Percentiles rank a stretch among this genome's conserved stretches.
These are phyloP conservation scores for Leptopilina myrica DNA, from an alignment of 2,888 invertebrate genomes.

Conservation along the genomic window DNA sequence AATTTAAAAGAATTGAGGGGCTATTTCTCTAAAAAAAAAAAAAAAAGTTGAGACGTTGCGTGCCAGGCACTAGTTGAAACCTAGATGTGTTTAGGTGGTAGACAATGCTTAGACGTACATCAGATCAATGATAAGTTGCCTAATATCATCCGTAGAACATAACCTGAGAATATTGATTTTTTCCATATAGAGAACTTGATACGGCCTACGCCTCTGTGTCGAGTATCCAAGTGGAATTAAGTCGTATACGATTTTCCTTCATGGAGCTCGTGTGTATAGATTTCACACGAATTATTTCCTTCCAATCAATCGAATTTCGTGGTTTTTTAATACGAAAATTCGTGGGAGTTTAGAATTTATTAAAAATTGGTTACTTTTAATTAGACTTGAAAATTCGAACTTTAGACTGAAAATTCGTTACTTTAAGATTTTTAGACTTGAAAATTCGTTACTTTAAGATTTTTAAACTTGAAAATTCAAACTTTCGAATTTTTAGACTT, in stretches of 20 bases:
- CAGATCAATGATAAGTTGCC: slow-evolving; percentile 36
- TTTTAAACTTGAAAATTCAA: too few relatives aligned
- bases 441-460: too few relatives aligned
- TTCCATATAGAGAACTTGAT: slow-evolving; percentile 2
- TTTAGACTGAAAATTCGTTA: too few relatives aligned
- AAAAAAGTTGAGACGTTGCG: slow-evolving; percentile 30
- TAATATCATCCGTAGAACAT: slow-evolving; percentile 38
- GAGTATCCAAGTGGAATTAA: background rate
- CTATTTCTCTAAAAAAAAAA: slow-evolving; percentile 20
- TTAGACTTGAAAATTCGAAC: too few relatives aligned
- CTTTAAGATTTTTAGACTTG: too few relatives aligned
- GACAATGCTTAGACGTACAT: slow-evolving; percentile 34
- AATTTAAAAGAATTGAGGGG: background rate
- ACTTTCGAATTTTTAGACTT: too few relatives aligned
- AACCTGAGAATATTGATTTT: slow-evolving; percentile 40
- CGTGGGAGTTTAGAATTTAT: too few relatives aligned
- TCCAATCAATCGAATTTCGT: too few relatives aligned
- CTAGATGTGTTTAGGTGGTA: slow-evolving; percentile 7
- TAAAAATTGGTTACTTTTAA: too few relatives aligned
- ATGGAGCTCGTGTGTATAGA: background rate
- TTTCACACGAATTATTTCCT: too few relatives aligned
- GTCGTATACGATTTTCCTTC: too few relatives aligned
- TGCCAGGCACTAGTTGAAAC: slow-evolving; percentile 38
- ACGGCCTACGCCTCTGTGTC: background rate
- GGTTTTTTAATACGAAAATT: too few relatives aligned